Base-by-base conservation (phyloP, 2,797 vertebrate genomes). In the Gadopsis marmoratus region DNA sequence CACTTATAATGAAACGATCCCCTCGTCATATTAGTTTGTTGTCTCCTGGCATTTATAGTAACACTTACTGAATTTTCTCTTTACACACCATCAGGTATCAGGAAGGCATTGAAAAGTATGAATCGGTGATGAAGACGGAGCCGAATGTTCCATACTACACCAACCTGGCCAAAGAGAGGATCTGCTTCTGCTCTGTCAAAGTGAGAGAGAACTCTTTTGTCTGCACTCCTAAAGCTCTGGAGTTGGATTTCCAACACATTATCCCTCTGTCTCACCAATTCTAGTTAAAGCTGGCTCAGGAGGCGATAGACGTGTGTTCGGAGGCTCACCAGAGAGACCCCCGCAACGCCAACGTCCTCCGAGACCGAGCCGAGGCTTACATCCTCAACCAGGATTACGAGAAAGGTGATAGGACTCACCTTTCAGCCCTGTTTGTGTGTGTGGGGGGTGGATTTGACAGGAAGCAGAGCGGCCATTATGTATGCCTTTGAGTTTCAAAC, bases 351-450 rank as follows among this genome's bases (percentile, higher is more conserved):
- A 92, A 95, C 73, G 67, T 96, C 81, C 95, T 97, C 76, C 76
- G 94, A 47, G 96, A 97, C 92, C 77, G 96, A 83, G 96, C 96
- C 0, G 96, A 97, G 85, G 96, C 96, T n/a, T 96, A 90, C 88
- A 97, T 97, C 88, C 94, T 95, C 55, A 95, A 95, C 68, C 96
- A 96, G 88, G 95, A 97, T 7, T 96, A 96, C 4, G 96, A 96
- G 82, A 96, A 95, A 93, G 96, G 96, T 96, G 77, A 54, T 0
- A 1, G 19, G n/a, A 12, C 37, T 17, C 26, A 10, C 19, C 9
- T 1, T 8, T 7, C 17, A 43, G 13, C 5, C 29, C 16, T 31
- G 23, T 47, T 64, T 17, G 26, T 26, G 26, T 26, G 26, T 26
- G 26, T 26, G 26, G 26, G 26, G 26, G 26, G 26, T 26, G 26